Conservation (phyloP, 37 sponge, comb jelly and placozoan species). For the Beroe forskalii region DNA sequence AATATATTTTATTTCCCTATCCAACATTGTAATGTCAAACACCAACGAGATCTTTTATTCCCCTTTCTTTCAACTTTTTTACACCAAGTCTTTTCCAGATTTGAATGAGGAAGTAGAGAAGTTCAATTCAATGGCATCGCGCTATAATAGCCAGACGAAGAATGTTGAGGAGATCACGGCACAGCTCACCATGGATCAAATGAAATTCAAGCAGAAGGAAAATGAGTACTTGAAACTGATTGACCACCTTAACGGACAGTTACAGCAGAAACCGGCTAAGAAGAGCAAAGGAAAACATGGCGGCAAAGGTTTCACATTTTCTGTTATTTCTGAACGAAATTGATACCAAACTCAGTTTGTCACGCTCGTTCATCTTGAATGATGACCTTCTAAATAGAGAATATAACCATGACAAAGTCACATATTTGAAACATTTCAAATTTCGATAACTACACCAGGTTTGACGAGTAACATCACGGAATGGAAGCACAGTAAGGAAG, state of each 20-base stretch:
- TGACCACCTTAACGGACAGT: slow-evolving; percentile 20
- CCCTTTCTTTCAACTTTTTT: not conserved
- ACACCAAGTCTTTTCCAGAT: not conserved
- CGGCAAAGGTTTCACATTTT: not conserved
- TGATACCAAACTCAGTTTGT: no score
- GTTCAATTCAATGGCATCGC: not conserved
- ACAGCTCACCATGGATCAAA: not conserved
- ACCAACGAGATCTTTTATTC: no score
- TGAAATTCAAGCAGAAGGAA: slow-evolving; percentile 20
- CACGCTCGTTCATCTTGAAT: no score
- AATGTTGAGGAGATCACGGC: slow-evolving; percentile 5
- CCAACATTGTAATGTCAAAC: no score
- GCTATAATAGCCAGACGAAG: not conserved
- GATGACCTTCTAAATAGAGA: no score
- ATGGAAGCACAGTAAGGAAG: slow-evolving; percentile 49
- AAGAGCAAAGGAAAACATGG: not conserved
- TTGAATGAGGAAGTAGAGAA: slow-evolving; percentile 36
- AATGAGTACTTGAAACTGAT: slow-evolving; percentile 17
- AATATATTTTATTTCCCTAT: no score
- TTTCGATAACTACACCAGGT: no score
- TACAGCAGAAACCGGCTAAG: not conserved
- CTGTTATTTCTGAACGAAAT: not conserved
- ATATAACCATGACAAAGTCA: no score
- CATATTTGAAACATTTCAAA: no score
- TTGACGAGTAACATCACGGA: slow-evolving; percentile 34